Base-by-base conservation (phyloP, 2,113 vertebrate genomes). In the Platanista minor region DNA sequence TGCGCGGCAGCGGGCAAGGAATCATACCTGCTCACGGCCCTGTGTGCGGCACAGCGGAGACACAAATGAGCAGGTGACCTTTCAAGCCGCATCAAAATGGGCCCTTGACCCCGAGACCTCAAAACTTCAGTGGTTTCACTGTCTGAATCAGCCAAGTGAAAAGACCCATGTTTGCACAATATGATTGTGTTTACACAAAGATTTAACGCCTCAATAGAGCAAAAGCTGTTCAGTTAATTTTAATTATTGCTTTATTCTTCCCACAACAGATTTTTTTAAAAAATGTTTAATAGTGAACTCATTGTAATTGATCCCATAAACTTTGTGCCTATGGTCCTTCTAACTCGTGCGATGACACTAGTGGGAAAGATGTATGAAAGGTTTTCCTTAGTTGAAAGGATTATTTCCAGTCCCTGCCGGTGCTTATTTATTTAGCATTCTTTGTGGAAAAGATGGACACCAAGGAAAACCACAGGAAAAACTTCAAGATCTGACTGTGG, bases 31-130 rank as follows among this genome's bases (percentile, higher is more conserved):
- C 93, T 81, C 82, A 52, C 2, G 2, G 12, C 52, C 78, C 87
- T 97, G 96, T 14, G 9, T 23, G 8, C 6, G 71, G 96, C 96
- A 62, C 59, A 75, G 95, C 85, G 61, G 74, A 98, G 97, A 97
- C 93, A 90, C 96, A 98, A 96, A 98, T 74, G 86, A 98, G 95
- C 98, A 8, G 0, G 90, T 97, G 98, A 98, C 98, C 98, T 99
- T 98, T 98, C 98, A 98, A 98, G 95, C 96, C 87, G 33, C 69
- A 96, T 98, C 98, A 97, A 96, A 98, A 0, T 0, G 0, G 98
- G 94, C 96, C 96, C 98, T 97, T 98, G 97, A 98, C 98, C 98
- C 97, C 96, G 89, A 97, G 98, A 98, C 96, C 97, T 98, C 97
- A 43, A 90, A 91, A 97, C 94, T 87, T 92, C 74, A 78, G 91